Conservation (phyloP, 2,797 vertebrate genomes). For the Allobates femoralis region DNA sequence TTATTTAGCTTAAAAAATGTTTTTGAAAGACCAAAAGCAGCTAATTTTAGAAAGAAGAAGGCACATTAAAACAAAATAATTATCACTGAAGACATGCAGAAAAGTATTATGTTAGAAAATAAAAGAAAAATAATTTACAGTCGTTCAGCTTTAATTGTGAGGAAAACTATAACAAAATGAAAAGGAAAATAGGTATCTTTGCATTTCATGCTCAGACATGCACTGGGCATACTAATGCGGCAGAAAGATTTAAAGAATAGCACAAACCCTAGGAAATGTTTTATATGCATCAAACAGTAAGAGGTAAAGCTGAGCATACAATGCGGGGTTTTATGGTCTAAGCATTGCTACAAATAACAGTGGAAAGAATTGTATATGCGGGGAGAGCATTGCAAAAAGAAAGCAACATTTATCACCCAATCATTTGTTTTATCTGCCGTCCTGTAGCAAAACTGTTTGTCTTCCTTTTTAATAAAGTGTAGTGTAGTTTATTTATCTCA, state of each 20-base stretch:
- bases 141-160: neutral
- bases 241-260: slow-evolving; percentile 15
- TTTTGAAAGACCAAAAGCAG: too few species aligned
- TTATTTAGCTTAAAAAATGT: too few species aligned
- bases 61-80: too few species aligned
- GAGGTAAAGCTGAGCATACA: slow-evolving; percentile 1
- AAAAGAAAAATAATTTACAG: neutral
- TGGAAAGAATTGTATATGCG: neutral
- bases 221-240: neutral
- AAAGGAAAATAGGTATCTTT: neutral
- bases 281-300: slow-evolving; percentile 2
- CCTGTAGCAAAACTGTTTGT: neutral
- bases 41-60: too few species aligned
- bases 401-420: slow-evolving; percentile 32
- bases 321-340: slow-evolving; percentile 9
- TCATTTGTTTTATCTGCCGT: slow-evolving; percentile 21
- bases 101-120: too few species aligned
- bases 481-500: neutral
- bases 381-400: neutral
- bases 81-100: too few species aligned
- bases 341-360: slow-evolving; percentile 19
- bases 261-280: slow-evolving; percentile 1
- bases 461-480: slow-evolving; percentile 13
- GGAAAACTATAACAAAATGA: slow-evolving; percentile 21
- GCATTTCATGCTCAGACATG: neutral